Percentiles rank a stretch among this genome's conserved stretches.
Evolutionary conservation across 2,797 vertebrate genomes (phyloP).

Genomic region (Gallirallus australis): DNA sequence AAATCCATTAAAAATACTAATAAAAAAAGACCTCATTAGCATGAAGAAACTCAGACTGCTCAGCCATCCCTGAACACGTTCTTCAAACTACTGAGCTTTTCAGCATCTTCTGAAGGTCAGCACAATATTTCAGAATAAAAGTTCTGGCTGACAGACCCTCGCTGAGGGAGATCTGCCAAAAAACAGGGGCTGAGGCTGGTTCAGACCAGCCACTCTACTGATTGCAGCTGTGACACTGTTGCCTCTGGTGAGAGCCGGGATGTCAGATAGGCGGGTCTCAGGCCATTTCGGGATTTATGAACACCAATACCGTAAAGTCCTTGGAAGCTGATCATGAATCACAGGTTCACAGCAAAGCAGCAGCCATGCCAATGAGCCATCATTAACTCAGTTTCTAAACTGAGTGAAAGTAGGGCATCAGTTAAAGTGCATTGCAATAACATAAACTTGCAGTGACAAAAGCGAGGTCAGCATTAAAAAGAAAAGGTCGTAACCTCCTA

Average conservation of each 20-base stretch:
- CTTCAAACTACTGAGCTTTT: constrained; percentile 9
- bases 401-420: constrained; percentile 63
- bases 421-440: constrained; percentile 69
- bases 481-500: constrained; percentile 57
- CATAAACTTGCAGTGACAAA: constrained; percentile 60
- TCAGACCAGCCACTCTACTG: constrained; percentile 43
- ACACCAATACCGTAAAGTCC: constrained; percentile 22
- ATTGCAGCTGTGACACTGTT: constrained; percentile 60
- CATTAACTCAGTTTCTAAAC: constrained; percentile 60
- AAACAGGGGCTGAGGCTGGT: constrained; percentile 22
- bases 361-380: constrained; percentile 39
- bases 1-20: background rate
- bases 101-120: constrained; percentile 52
- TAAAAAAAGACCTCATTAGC: background rate
- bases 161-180: constrained; percentile 57
- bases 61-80: background rate
- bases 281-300: constrained; percentile 59
- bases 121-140: constrained; percentile 43
- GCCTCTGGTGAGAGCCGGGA: constrained; percentile 40
- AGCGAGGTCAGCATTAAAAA: constrained; percentile 62
- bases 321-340: constrained; percentile 61
- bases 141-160: background rate
- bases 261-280: constrained; percentile 56
- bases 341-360: constrained; percentile 44
- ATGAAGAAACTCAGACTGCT: background rate